These are phyloP conservation scores for Ceyx cyanopectus DNA, from an alignment of 2,113 vertebrate genomes.

Conservation along the genomic window DNA sequence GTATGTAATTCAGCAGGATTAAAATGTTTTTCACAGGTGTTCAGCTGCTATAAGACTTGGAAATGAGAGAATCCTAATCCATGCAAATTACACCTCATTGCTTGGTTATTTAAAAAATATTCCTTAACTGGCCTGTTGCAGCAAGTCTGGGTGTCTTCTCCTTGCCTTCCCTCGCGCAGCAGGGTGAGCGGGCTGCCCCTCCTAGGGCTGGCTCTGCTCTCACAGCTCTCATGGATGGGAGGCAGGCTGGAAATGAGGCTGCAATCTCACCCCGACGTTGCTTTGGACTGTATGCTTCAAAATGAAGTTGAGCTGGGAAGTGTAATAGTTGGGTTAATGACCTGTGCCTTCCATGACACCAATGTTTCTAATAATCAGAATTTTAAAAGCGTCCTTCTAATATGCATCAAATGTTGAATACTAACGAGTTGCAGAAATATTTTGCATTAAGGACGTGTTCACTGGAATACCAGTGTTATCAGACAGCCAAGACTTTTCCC, in stretches of 20 bases:
- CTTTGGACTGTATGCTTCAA: slow-evolving; percentile 8
- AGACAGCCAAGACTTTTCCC: slow-evolving; percentile 53
- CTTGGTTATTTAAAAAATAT: not conserved
- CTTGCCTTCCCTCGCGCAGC: not conserved
- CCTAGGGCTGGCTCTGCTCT: not conserved
- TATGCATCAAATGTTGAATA: not conserved
- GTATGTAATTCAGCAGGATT: slow-evolving; percentile 10
- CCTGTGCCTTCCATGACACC: not conserved
- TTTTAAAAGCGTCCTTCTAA: slow-evolving; percentile 38
- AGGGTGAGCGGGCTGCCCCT: not conserved
- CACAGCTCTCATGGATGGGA: not conserved
- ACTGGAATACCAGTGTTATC: slow-evolving; percentile 56
- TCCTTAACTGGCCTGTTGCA: not conserved
- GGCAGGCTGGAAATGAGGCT: not conserved
- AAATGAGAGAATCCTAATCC: slow-evolving; percentile 44
- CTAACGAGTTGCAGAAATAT: slow-evolving; percentile 15
- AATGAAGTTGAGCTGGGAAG: not conserved
- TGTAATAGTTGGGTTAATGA: not conserved
- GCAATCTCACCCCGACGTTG: not conserved
- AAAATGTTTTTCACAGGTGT: not conserved
- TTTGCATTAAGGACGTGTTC: slow-evolving; percentile 34
- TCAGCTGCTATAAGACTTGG: not conserved
- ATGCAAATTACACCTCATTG: not conserved
- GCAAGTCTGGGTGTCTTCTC: not conserved
- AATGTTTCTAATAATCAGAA: slow-evolving; percentile 19